A percentile compares a stretch with the other conserved stretches of the same genome.
phyloP scores from a whole-genome alignment of 2,113 vertebrate genomes.

The Corythaeola cristata region DNA sequence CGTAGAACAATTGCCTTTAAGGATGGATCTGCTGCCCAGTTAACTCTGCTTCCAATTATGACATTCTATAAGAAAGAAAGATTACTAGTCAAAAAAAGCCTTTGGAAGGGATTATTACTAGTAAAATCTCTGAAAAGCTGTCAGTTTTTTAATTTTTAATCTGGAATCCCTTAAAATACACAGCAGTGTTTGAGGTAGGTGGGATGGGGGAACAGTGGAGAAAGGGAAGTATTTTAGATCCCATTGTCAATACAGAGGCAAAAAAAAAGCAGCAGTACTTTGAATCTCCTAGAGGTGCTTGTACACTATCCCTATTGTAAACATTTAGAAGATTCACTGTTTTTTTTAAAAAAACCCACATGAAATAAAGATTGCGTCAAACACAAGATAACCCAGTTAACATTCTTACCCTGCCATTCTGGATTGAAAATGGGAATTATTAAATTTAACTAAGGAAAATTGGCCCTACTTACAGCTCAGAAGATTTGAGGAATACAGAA shows the following conservation, averaged over 20 bases:
- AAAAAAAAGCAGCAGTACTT: not conserved
- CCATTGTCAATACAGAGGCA: not conserved
- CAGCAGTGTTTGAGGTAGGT: not conserved
- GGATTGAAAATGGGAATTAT: not conserved
- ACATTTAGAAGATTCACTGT: not conserved
- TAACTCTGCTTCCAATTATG: slow-evolving; percentile 69
- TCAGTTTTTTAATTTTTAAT: not conserved
- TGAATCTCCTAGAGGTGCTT: not conserved
- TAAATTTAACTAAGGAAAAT: not conserved
- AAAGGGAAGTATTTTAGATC: not conserved
- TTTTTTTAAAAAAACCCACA: not conserved
- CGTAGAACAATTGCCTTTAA: slow-evolving; percentile 68
- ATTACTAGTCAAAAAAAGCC: not conserved
- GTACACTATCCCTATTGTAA: not conserved
- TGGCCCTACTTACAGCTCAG: not conserved
- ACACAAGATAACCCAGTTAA: not conserved
- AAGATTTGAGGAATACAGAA: not conserved
- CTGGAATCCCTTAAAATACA: not conserved
- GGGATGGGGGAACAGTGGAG: not conserved
- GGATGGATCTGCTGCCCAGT: slow-evolving; percentile 76
- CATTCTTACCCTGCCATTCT: not conserved
- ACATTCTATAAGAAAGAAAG: slow-evolving; percentile 63
- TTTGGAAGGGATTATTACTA: not conserved
- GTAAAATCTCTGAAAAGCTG: not conserved
- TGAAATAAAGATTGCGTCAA: not conserved